Base-by-base conservation (phyloP, 2,888 invertebrate species). In the Dorcus parallelipipedus region DNA sequence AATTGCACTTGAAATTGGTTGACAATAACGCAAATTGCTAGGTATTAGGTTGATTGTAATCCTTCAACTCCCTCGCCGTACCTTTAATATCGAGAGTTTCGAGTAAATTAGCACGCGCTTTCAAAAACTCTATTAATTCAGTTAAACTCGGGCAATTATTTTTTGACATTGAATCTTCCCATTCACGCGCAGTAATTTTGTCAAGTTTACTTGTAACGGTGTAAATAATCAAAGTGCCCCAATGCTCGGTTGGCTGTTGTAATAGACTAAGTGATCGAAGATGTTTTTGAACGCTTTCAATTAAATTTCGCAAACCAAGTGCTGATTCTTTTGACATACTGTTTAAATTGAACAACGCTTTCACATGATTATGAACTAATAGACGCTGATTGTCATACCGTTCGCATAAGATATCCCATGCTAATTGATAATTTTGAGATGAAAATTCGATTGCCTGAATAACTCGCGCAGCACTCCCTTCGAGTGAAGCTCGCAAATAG, bases 371-470 rank as follows among this genome's bases (percentile, higher is more conserved):
- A 3, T 56, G 62, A 10, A 65, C 52, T 26, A 66, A 45, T 7
- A 65, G 23, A 9, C 58, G 52, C 38, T 23, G 59, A 14, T 14
- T 14, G 14, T 14, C 14, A 47, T 47, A 65, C n/a, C 62, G 45
- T 33, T 59, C 55, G n/a, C 56, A 43, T 26, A 66, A 51, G 41
- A 64, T 45, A 9, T 64, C 58, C 65, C 66, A 65, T 8, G 65
- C 66, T 8, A 61, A 41, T 3, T 2, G 1, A 49, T 64, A 65
- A 40, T 66, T 65, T 9, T 38, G 38, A n/a, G 56, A n/a, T 3
- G 62, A 56, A 38, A 63, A 62, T 53, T 61, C 60, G 9, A 66
- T 20, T 40, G 57, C 52, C 40, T 39, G 10, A 43, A 61, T 58
- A 33, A 54, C 38, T 48, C 55, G 17, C 20, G 9, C 42, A 9